Evolutionary conservation across 2,113 vertebrate species (phyloP).

Genomic region (Brachionichthys hirsutus): DNA sequence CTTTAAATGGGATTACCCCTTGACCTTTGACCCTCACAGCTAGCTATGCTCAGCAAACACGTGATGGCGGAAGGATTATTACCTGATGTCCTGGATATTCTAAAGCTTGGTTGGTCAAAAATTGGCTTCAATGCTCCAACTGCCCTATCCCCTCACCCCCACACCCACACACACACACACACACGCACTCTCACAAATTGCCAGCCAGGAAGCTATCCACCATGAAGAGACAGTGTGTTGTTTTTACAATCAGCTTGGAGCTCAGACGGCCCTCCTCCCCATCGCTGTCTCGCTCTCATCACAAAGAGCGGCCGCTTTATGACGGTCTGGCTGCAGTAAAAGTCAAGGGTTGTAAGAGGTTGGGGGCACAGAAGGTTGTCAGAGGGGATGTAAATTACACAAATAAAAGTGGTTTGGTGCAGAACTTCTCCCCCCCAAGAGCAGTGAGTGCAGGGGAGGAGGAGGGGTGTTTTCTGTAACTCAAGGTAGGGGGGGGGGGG

Average conservation of each 20-base stretch:
- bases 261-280: slow-evolving; percentile 40
- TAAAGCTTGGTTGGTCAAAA: slow-evolving; percentile 55
- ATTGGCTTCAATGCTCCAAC: slow-evolving; percentile 28
- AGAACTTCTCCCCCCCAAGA: slow-evolving; percentile 48
- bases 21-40: slow-evolving; percentile 31
- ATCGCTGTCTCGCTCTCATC: slow-evolving; percentile 50
- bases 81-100: slow-evolving; percentile 53
- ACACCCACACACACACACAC: background rate
- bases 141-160: slow-evolving; percentile 1
- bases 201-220: slow-evolving; percentile 31
- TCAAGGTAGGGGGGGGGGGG: slow-evolving; percentile 30
- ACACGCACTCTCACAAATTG: slow-evolving; percentile 23
- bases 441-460: slow-evolving; percentile 13
- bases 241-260: slow-evolving; percentile 62
- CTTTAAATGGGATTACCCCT: slow-evolving; percentile 52
- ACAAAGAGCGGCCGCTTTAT: slow-evolving; percentile 71
- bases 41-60: slow-evolving; percentile 49
- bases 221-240: slow-evolving; percentile 52
- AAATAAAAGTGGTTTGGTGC: slow-evolving; percentile 70
- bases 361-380: slow-evolving; percentile 66
- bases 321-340: slow-evolving; percentile 70
- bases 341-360: slow-evolving; percentile 52
- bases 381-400: slow-evolving; percentile 72
- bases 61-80: slow-evolving; percentile 59
- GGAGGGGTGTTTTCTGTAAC: slow-evolving; percentile 38